These are phyloP conservation scores for Caranx melampygus DNA, from an alignment of 2,113 vertebrate species.

Conservation along the genomic window DNA sequence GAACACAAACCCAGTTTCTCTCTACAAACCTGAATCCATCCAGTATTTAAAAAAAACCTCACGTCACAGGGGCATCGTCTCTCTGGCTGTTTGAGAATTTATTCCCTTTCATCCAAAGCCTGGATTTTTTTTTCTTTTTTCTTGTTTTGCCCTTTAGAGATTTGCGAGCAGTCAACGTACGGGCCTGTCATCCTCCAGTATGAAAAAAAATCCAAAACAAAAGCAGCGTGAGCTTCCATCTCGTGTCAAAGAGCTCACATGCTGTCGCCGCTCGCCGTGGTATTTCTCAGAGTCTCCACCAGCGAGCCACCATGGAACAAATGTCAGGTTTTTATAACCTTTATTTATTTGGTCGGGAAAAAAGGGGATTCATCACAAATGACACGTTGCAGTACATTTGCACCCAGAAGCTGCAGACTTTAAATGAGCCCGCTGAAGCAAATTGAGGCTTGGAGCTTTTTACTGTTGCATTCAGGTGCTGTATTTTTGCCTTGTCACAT, in stretches of 20 bases:
- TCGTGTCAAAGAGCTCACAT: conserved; percentile 51
- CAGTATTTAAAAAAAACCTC: conserved; percentile 22
- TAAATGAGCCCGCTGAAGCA: not conserved
- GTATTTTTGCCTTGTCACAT: too few species aligned
- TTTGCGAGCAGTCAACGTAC: conserved; percentile 13
- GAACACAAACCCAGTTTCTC: conserved; percentile 30
- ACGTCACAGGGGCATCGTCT: conserved; percentile 22
- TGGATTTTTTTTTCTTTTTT: not conserved
- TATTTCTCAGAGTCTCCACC: conserved; percentile 67
- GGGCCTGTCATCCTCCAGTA: conserved; percentile 22
- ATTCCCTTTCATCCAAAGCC: not conserved
- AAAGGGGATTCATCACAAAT: conserved; percentile 36
- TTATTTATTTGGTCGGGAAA: conserved; percentile 35
- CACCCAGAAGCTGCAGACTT: not conserved
- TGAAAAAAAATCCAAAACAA: conserved; percentile 1
- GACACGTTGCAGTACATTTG: conserved; percentile 20
- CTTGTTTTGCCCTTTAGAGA: not conserved
- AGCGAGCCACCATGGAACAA: conserved; percentile 52
- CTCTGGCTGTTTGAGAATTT: conserved; percentile 12
- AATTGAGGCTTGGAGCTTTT: not conserved
- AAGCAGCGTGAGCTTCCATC: conserved; percentile 29
- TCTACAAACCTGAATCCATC: conserved; percentile 25
- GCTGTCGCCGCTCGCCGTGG: conserved; percentile 30
- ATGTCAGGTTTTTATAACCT: conserved; percentile 71
- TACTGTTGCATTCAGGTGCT: too few species aligned